Evolutionary conservation across 92 coral and sea anemone genomes (phyloP), one percentile per base, ranked within the genome.

Genomic region (Ricordea florida): DNA sequence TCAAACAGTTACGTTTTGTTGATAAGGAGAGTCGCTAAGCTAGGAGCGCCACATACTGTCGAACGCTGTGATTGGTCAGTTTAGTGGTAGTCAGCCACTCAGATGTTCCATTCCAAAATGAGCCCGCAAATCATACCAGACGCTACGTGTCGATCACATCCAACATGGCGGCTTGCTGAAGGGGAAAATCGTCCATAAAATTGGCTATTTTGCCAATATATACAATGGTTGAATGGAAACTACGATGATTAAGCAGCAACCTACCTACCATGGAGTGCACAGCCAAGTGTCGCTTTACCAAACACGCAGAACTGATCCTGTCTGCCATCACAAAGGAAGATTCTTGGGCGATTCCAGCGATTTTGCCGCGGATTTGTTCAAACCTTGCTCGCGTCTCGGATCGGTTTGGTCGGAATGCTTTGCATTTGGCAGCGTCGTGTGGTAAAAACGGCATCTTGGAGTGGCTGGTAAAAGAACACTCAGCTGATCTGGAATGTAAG

Each of bases 391-490:
- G 74, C 44, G 78, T 76, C 22, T 46, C 81, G 16, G 98, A 94
- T 62, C 53, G 49, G 25, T 84, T 57, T 43, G 97, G 98, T 32
- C 87, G 98, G 23, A 87, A 62, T 58, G 88, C 92, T 5, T 72
- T 94, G 17, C 98, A 91, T 36, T 74, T 94, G 48, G 98, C 94
- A 27, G 93, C 94, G 20, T 91, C 98, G 33, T 88, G 98, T 27
- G 97, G 97, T 9, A 92, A 83, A 85, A 74, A 76, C 24, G 97
- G 91, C 64, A 74, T 94, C 37, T 43, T 94, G 67, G 87, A 94
- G 72, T 94, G 98, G 98, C 66, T 94, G 49, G 79, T 91, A 56
- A 81, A 80, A 49, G 92, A 91, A 30, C 69, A 75, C 5, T 38
- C 32, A 11, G 71, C 84, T n/a, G 90, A 88, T 34, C 15, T 94